Percentiles rank a stretch among this genome's conserved stretches.
Conservation (phyloP, 2,888 invertebrate genomes). For the Alcis repandata region DNA sequence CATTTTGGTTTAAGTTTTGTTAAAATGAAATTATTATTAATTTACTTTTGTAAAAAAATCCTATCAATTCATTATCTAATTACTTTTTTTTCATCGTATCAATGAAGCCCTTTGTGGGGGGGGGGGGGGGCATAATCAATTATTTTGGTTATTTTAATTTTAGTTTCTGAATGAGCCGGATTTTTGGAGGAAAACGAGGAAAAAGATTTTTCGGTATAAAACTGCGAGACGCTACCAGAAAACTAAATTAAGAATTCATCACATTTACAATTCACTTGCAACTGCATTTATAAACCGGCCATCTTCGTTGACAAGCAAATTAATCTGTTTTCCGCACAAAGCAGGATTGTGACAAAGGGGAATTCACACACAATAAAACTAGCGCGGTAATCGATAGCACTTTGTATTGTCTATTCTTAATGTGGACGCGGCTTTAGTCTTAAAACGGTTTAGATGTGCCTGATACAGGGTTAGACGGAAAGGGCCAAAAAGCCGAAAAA, state of each 20-base stretch:
- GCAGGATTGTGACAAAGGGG: constrained; percentile 41
- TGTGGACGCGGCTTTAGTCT: constrained; percentile 13
- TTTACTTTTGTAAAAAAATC: too few species aligned
- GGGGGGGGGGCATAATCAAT: too few species aligned
- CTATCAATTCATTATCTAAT: too few species aligned
- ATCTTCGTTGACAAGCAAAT: constrained; percentile 29
- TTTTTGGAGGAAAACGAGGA: too few species aligned
- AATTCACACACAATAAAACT: constrained; percentile 41
- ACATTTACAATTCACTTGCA: background rate
- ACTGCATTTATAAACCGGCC: constrained; percentile 1
- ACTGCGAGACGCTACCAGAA: background rate
- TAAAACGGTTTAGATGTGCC: constrained; percentile 1
- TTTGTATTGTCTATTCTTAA: constrained; percentile 37
- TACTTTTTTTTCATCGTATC: too few species aligned
- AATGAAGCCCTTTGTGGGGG: too few species aligned
- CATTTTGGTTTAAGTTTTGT: too few species aligned
- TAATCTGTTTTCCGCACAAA: constrained; percentile 35
- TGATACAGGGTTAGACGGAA: background rate
- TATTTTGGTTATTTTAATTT: too few species aligned
- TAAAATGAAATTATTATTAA: too few species aligned
- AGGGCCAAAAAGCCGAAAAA: too few species aligned
- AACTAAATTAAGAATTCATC: background rate
- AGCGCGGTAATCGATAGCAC: constrained; percentile 40
- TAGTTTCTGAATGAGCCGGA: too few species aligned
- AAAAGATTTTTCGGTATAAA: too few species aligned